Percentiles rank a stretch among this genome's conserved stretches.
Evolutionary conservation across 2,888 invertebrate species (phyloP).

Genomic region (Ectemnius continuus): DNA sequence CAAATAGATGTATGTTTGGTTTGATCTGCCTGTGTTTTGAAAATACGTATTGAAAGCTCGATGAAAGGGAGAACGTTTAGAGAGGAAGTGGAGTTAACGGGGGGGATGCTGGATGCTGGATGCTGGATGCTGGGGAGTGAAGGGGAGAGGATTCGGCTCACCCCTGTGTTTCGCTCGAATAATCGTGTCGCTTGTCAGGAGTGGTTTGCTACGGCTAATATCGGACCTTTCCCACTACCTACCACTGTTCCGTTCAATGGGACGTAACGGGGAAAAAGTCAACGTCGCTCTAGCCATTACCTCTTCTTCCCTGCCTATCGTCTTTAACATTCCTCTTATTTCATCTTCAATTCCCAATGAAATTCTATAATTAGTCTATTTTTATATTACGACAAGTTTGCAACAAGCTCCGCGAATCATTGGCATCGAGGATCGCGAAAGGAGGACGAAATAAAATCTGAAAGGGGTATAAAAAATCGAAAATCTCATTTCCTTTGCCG

Average conservation of each 20-base stretch:
- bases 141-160: constrained; percentile 53
- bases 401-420: no score
- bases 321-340: constrained; percentile 26
- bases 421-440: no score
- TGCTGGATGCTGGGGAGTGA: constrained; percentile 39
- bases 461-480: no score
- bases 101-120: constrained; percentile 28
- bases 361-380: no score
- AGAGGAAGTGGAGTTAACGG: constrained; percentile 4
- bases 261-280: constrained; percentile 31
- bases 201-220: constrained; percentile 65
- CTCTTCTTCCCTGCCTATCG: constrained; percentile 40
- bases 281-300: constrained; percentile 24
- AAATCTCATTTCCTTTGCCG: no score
- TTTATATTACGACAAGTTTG: no score
- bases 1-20: no score
- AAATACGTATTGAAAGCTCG: not conserved
- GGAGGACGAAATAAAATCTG: no score
- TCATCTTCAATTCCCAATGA: not conserved
- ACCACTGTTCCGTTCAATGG: constrained; percentile 28
- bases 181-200: constrained; percentile 65
- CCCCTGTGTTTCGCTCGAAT: constrained; percentile 60
- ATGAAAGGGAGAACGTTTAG: constrained; percentile 18
- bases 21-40: not conserved
- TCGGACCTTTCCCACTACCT: constrained; percentile 45